Evolutionary conservation across 2,113 vertebrate genomes (phyloP).

Genomic region (Hemicordylus capensis): DNA sequence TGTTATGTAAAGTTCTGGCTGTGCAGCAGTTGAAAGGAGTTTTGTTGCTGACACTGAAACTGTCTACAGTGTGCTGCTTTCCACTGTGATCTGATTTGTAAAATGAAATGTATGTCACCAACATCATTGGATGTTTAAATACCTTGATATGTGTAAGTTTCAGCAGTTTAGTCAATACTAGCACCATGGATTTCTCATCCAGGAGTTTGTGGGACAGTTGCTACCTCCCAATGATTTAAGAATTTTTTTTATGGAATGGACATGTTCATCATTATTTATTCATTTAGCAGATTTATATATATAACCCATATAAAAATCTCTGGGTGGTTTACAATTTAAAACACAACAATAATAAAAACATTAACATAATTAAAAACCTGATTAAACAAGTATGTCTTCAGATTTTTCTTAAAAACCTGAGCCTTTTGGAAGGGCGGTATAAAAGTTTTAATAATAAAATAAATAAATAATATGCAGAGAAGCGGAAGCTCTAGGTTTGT

Average conservation of each 20-base stretch:
- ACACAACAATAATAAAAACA: too few relatives aligned
- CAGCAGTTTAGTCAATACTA: neutral
- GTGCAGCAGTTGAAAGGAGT: neutral
- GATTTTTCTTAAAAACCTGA: too few relatives aligned
- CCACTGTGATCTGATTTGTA: neutral
- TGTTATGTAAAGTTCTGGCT: neutral
- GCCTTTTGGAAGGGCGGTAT: too few relatives aligned
- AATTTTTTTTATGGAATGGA: neutral
- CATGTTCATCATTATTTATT: neutral
- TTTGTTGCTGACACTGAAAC: neutral
- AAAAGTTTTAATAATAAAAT: too few relatives aligned
- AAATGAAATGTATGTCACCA: neutral
- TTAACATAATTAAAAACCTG: too few relatives aligned
- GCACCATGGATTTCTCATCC: neutral
- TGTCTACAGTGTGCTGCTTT: neutral
- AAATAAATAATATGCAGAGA: too few relatives aligned
- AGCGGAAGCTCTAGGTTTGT: too few relatives aligned
- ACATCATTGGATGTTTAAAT: neutral
- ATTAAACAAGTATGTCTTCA: too few relatives aligned
- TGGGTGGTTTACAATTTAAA: too few relatives aligned
- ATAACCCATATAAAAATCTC: too few relatives aligned
- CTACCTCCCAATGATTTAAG: neutral
- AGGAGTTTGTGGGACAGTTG: neutral
- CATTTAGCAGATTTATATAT: too few relatives aligned
- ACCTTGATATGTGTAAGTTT: neutral